Percentiles rank a stretch among this genome's conserved stretches.
phyloP scores from a whole-genome alignment of 2,888 invertebrate species.

The Leptodirus hochenwartii region DNA sequence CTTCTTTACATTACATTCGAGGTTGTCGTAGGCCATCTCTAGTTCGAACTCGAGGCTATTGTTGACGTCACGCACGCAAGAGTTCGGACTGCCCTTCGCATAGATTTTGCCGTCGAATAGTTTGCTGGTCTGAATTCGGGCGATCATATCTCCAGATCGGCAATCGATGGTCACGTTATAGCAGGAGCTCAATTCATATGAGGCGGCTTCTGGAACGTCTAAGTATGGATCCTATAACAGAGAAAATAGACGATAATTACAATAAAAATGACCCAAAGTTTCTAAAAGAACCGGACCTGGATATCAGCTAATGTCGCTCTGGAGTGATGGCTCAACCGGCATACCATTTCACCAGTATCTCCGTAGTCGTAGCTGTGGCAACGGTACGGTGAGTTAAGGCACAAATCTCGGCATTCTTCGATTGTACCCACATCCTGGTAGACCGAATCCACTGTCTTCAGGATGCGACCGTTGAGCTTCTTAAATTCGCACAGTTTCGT shows the following conservation, averaged over 20 bases:
- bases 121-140: slow-evolving; percentile 79
- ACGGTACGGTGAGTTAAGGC: slow-evolving; percentile 74
- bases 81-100: slow-evolving; percentile 85
- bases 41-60: slow-evolving; percentile 80
- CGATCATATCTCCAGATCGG: slow-evolving; percentile 82
- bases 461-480: slow-evolving; percentile 65
- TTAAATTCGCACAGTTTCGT: slow-evolving; percentile 88
- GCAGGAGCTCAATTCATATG: slow-evolving; percentile 82
- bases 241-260: too few species aligned
- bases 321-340: slow-evolving; percentile 81
- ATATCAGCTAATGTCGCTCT: slow-evolving; percentile 76
- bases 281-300: slow-evolving; percentile 43
- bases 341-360: slow-evolving; percentile 84
- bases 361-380: slow-evolving; percentile 91
- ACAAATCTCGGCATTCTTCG: slow-evolving; percentile 77
- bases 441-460: slow-evolving; percentile 87
- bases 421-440: slow-evolving; percentile 75
- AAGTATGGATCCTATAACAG: slow-evolving; percentile 61
- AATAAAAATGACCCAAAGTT: too few species aligned
- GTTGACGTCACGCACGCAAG: slow-evolving; percentile 77
- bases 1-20: slow-evolving; percentile 84
- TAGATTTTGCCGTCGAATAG: slow-evolving; percentile 89
- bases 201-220: slow-evolving; percentile 79
- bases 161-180: slow-evolving; percentile 91
- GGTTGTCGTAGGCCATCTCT: slow-evolving; percentile 79